Evolutionary conservation across 2,113 vertebrate genomes (phyloP).

Genomic region (Petromus typicus): DNA sequence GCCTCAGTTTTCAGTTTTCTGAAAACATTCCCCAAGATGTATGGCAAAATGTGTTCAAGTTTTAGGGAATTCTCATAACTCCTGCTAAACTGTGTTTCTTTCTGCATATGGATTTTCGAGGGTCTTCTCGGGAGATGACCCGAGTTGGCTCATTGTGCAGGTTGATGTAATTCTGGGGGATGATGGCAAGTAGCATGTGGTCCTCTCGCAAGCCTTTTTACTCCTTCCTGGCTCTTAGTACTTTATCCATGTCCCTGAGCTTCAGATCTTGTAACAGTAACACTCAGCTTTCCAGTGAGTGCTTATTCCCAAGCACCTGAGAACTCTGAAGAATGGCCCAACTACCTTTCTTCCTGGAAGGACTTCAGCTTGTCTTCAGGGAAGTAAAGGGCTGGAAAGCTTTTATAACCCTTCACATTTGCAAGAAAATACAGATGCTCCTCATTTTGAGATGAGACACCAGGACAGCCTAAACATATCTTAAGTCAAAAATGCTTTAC

Average conservation of each 20-base stretch:
- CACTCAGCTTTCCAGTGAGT: neutral
- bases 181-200: neutral
- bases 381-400: neutral
- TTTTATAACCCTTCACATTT: neutral
- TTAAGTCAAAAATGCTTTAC: neutral
- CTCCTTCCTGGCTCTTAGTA: slow-evolving; percentile 25
- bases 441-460: no score
- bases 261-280: neutral
- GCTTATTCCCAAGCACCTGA: slow-evolving; percentile 44
- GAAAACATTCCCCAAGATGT: slow-evolving; percentile 80
- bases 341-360: slow-evolving; percentile 32
- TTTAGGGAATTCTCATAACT: slow-evolving; percentile 64
- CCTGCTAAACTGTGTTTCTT: slow-evolving; percentile 53
- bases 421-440: neutral
- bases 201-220: neutral
- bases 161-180: neutral
- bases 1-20: slow-evolving; percentile 77
- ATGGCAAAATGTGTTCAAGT: slow-evolving; percentile 69
- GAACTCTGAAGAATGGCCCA: slow-evolving; percentile 25
- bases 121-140: neutral
- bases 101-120: slow-evolving; percentile 36
- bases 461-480: neutral
- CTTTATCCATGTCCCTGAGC: neutral
- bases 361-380: neutral
- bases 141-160: neutral